These are phyloP conservation scores for Kradibia gibbosae DNA, from an alignment of 1,140 invertebrate genomes.

Conservation along the genomic window DNA sequence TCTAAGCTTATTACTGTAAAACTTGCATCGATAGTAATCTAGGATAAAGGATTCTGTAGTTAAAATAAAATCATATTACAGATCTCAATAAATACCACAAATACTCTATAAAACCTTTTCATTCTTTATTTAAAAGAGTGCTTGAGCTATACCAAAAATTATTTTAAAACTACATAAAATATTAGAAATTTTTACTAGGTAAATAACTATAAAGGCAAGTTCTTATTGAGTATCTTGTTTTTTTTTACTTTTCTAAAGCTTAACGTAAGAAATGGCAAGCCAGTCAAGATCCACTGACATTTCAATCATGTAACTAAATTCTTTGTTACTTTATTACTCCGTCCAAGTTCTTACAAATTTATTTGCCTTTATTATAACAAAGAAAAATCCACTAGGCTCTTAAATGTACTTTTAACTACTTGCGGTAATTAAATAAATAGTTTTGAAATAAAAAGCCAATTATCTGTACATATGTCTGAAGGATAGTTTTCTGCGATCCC, in stretches of 20 bases:
- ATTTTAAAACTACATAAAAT: neutral
- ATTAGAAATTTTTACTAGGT: neutral
- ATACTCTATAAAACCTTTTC: neutral
- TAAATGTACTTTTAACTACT: constrained; percentile 23
- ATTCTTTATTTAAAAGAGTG: neutral
- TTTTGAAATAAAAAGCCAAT: constrained; percentile 17
- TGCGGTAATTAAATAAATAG: constrained; percentile 18
- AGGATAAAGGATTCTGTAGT: too few species aligned
- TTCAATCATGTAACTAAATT: neutral
- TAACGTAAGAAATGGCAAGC: neutral
- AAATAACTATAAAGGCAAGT: neutral
- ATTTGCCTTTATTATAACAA: neutral
- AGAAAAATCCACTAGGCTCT: neutral
- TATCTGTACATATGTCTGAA: neutral
- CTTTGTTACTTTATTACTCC: neutral
- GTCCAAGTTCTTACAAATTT: neutral
- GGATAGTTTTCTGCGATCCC: neutral
- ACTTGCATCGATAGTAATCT: too few species aligned
- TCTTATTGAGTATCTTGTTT: neutral
- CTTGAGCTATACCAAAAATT: neutral
- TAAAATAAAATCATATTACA: neutral
- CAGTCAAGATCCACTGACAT: neutral
- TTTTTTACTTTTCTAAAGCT: neutral
- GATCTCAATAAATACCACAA: neutral
- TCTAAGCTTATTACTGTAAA: too few species aligned